Percentiles rank a stretch among this genome's conserved stretches.
phyloP scores from a whole-genome alignment of 2,797 vertebrate genomes.

The Onychomys torridus region DNA sequence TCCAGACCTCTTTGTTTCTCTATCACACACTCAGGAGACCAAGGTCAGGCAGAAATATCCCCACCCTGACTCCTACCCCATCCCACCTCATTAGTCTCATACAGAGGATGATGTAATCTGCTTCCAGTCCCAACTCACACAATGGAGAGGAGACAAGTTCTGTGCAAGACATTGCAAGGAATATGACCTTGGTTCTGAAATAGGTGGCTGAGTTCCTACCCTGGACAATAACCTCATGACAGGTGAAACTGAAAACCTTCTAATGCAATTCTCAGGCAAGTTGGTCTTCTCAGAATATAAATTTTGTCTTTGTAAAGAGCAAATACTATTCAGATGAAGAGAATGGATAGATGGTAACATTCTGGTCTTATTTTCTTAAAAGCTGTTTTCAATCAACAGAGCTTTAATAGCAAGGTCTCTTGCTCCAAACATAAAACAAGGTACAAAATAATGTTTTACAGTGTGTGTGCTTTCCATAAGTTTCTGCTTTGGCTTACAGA shows the following conservation, averaged over 20 bases:
- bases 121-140: neutral
- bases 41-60: neutral
- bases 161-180: neutral
- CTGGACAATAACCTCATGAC: neutral
- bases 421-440: conserved; percentile 35
- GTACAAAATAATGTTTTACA: conserved; percentile 31
- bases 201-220: neutral
- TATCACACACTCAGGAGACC: neutral
- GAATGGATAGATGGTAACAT: neutral
- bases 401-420: conserved; percentile 13
- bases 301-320: conserved; percentile 30
- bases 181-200: conserved; percentile 2
- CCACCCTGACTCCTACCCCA: neutral
- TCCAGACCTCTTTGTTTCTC: neutral
- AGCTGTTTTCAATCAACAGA: neutral
- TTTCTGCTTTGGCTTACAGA: conserved; percentile 34
- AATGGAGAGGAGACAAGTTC: neutral
- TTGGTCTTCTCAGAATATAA: conserved; percentile 35
- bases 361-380: conserved; percentile 15
- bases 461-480: neutral
- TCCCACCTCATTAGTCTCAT: neutral
- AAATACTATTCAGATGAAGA: conserved; percentile 33
- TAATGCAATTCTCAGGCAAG: conserved; percentile 21
- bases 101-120: neutral
- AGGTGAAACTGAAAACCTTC: conserved; percentile 18